These are phyloP conservation scores for Sebastiscus tertius DNA, from an alignment of 2,797 vertebrate genomes.

Conservation along the genomic window DNA sequence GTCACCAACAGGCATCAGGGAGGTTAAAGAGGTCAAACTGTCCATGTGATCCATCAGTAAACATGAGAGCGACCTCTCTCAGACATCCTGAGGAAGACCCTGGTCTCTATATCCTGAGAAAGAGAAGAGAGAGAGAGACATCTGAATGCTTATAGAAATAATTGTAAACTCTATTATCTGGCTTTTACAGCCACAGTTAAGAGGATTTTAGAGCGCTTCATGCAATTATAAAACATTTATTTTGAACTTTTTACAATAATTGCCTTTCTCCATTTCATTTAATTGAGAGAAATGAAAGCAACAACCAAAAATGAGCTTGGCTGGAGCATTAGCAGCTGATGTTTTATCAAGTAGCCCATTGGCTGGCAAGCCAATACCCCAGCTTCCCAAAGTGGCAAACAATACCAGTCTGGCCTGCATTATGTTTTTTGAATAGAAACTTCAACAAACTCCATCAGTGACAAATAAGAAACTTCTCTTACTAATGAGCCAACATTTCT, in stretches of 20 bases:
- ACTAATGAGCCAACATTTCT: background rate
- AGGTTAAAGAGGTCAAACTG: slow-evolving; percentile 34
- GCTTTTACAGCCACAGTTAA: background rate
- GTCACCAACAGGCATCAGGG: slow-evolving; percentile 8
- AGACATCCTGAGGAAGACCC: slow-evolving; percentile 90
- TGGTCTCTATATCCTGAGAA: slow-evolving; percentile 91
- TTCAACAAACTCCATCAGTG: background rate
- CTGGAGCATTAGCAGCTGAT: background rate
- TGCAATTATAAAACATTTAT: slow-evolving; percentile 6
- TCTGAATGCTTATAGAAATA: slow-evolving; percentile 1
- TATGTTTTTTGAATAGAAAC: background rate
- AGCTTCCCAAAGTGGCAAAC: background rate
- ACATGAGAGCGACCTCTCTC: slow-evolving; percentile 51
- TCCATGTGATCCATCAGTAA: slow-evolving; percentile 14
- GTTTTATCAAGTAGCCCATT: background rate
- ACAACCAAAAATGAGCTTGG: background rate
- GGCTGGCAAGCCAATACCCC: background rate
- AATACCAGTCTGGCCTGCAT: background rate
- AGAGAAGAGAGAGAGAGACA: background rate
- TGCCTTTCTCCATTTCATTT: slow-evolving; percentile 3
- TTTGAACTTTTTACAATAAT: slow-evolving; percentile 3
- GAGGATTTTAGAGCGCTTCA: background rate
- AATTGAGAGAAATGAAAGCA: slow-evolving; percentile 10
- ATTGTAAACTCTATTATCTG: background rate
- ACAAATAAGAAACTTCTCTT: background rate